Base-by-base conservation (phyloP, 2,797 vertebrate genomes). In the Steatocranus sp. region DNA sequence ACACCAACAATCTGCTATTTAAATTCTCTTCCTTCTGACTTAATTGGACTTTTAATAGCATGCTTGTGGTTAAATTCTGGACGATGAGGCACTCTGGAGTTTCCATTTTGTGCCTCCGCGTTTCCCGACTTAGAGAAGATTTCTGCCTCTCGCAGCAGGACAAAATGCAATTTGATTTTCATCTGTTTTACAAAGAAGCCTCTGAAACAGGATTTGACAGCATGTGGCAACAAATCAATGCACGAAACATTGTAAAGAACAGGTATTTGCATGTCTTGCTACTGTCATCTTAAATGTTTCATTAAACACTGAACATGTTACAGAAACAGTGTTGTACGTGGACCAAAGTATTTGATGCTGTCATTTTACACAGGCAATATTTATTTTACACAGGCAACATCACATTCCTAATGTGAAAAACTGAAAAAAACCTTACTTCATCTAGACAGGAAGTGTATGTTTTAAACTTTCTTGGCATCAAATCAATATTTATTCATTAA, bases 41-140 rank as follows among this genome's bases (percentile, higher is more conserved):
- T 91, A 90, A 91, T 92, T 93, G 82, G 85, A 87, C 83, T 88
- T 89, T 88, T 68, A 86, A 89, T 81, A 83, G 86, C 84, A 83
- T 89, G 88, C 82, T 80, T 94, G 92, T 90, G 93, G 93, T 93
- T 53, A 86, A 77, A 91, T 58, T 75, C 49, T 90, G 87, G 82
- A 91, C 63, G 75, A 87, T 70, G 66, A 88, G 83, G 68, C 66
- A 70, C 77, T 76, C 79, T 78, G 75, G 18, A 85, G 79, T 84
- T 83, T 84, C 87, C 61, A 78, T 79, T 87, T 89, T 80, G 66
- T 74, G 43, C 63, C 50, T 86, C 66, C 46, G 27, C 23, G 30
- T 83, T 56, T 88, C 76, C 79, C 8, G 11, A 32, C 63, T 30
- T 32, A 86, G 49, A 38, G 34, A 77, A 66, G 23, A 79, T 68